Evolutionary conservation across 2,113 vertebrate species (phyloP), one percentile per base, ranked within the genome.

Genomic region (Seriola dumerili): DNA sequence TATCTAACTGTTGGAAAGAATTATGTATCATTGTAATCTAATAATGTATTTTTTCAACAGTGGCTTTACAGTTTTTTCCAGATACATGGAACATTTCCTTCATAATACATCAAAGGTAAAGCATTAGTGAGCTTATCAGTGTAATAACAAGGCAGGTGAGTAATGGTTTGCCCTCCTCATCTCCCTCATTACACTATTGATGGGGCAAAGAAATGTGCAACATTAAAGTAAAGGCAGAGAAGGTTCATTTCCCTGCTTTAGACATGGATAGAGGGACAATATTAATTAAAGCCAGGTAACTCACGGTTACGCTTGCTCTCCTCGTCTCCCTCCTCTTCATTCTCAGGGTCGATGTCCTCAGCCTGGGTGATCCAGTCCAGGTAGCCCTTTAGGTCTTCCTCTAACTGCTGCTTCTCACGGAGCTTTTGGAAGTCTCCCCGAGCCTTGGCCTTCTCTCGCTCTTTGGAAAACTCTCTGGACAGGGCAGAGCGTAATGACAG

Each of bases 311-410:
- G 96, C 79, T 98, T 99, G 93, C 96, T 96, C 85, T 97, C 97
- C 65, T 97, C 97, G 57, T 97, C 96, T 54, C 95, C 96, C 68
- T 98, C 97, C 48, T 99, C 97, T 46, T 99, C 98, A 1, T 96
- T 96, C 92, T 99, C 98, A 0, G 98, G 98, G 90, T 99, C 98
- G 6, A 99, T 99, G 83, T 99, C 98, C 89, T 99, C 98, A 0
- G 98, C 98, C 89, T 99, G 98, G 3, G 97, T 99, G 88, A 99
- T 99, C 98, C 98, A 99, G 84, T 99, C 98, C 91, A 99, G 94
- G 93, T 99, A 99, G 55, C 98, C 98, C 87, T 97, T 99, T 78
- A 99, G 95, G 66, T 99, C 98, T 88, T 99, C 98, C 76, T 99
- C 98, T 12, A 99, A 94, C 90, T 99, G 98, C 86, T 99, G 98